Evolutionary conservation across 2,888 invertebrate species (phyloP), one percentile per base, ranked within the genome.

Genomic region (Ennomos erosarius): DNA sequence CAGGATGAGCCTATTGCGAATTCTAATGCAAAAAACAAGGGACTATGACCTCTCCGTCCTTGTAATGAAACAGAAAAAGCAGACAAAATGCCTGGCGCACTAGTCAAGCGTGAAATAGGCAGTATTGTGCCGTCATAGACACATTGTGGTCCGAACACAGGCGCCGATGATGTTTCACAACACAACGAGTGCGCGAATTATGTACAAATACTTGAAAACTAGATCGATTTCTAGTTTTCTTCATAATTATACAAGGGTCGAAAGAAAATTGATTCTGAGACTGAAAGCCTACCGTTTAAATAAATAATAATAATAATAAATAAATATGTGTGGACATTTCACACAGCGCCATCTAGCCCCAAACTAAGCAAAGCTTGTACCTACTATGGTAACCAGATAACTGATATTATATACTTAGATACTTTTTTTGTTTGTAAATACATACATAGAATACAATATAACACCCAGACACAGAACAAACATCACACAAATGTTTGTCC

Each of bases 101-200:
- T 64, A 48, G 11, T 73, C 74, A 71, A 73, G 71, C 84, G 78
- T 84, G 80, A 76, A 81, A 82, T 78, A 67, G 67, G 55, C 53
- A 64, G 51, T 55, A 64, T 73, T 74, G 64, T 74, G 68, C 58
- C 67, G 68, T 71, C 59, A 48, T 47, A 26, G 59, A 51, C 33
- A 44, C 55, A 62, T 67, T 64, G 57, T 67, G 52, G 38, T 49
- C 43, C 33, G 37, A 36, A 13, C 37, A 11, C 39, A 26, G 45
- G 16, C 37, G 38, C 35, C n/a, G 13, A 26, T 26, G 12, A 10
- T 11, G 49, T 62, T 65, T 58, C 56, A 52, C 62, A 65, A 63
- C 56, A 52, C 62, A 65, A 63, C 47, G 33, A 12, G 16, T 36
- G 34, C 48, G 34, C 39, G 49, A 47, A 55, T 53, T 57, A 10